Conservation (phyloP, 2,888 invertebrate genomes). For the Microctonus hyperodae region DNA sequence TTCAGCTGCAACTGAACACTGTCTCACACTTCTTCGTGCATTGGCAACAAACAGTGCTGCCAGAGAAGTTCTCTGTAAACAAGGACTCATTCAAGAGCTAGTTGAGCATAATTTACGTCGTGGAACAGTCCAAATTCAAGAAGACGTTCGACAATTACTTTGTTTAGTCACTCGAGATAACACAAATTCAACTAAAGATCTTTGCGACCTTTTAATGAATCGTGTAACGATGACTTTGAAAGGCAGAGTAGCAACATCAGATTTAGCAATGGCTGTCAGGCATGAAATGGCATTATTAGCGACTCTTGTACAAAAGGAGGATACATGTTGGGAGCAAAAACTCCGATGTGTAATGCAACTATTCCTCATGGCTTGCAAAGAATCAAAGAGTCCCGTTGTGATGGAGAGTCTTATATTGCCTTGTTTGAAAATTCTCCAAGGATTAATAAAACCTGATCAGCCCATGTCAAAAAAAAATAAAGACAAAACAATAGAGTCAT, state of each 20-base stretch:
- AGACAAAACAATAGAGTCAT: constrained; percentile 65
- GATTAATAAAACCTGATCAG: constrained; percentile 75
- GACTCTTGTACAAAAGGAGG: constrained; percentile 88
- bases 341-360: constrained; percentile 87
- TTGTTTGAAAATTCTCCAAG: constrained; percentile 89
- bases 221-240: constrained; percentile 83
- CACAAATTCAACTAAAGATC: constrained; percentile 79
- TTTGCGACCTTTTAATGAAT: constrained; percentile 82
- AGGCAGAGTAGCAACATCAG: constrained; percentile 78
- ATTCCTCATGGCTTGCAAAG: constrained; percentile 80
- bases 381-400: constrained; percentile 84
- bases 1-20: constrained; percentile 91
- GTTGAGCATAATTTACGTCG: constrained; percentile 90
- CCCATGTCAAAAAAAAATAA: constrained; percentile 67
- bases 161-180: constrained; percentile 91
- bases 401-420: constrained; percentile 92
- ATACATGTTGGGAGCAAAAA: constrained; percentile 94
- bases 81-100: constrained; percentile 87
- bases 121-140: constrained; percentile 84
- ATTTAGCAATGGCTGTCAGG: constrained; percentile 78
- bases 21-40: constrained; percentile 88
- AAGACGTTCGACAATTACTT: constrained; percentile 87
- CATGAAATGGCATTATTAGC: constrained; percentile 90
- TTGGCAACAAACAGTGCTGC: constrained; percentile 82
- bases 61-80: constrained; percentile 78